phyloP scores from a whole-genome alignment of 2,797 vertebrate species.

The Allobates femoralis region DNA sequence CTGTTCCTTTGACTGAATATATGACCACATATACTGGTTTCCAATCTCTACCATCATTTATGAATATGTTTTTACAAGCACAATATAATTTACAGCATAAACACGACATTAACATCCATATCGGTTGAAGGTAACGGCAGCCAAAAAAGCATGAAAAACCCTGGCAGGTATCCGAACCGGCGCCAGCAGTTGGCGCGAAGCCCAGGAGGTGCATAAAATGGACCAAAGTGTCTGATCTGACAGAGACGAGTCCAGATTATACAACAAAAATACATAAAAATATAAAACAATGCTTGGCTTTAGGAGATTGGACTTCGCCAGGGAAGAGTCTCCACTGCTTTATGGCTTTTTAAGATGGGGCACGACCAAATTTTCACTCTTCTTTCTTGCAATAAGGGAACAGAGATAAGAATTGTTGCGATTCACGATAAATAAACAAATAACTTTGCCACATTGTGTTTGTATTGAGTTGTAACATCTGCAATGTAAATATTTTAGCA shows the following conservation, averaged over 20 bases:
- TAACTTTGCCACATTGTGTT: too few species aligned
- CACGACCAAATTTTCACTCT: neutral
- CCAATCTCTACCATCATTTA: neutral
- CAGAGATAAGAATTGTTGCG: too few species aligned
- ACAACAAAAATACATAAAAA: neutral
- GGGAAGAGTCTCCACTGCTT: neutral
- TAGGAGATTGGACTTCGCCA: neutral
- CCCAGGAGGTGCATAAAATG: conserved; percentile 34
- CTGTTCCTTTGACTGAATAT: neutral
- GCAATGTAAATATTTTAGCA: too few species aligned
- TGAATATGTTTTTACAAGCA: conserved; percentile 22
- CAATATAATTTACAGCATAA: conserved; percentile 36
- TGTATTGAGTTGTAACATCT: too few species aligned
- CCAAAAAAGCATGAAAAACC: neutral
- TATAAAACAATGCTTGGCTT: neutral
- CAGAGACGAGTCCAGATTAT: neutral
- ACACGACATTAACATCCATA: conserved; percentile 25
- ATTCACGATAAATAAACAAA: too few species aligned
- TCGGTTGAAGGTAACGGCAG: conserved; percentile 10
- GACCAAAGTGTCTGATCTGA: conserved; percentile 14
- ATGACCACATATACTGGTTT: neutral
- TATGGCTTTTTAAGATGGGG: neutral
- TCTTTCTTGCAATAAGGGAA: neutral
- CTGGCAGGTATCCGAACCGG: conserved; percentile 1
- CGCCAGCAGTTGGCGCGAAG: conserved; percentile 10